Base-by-base conservation (phyloP, 2,888 invertebrate genomes). In the Eubasilissa splendida region DNA sequence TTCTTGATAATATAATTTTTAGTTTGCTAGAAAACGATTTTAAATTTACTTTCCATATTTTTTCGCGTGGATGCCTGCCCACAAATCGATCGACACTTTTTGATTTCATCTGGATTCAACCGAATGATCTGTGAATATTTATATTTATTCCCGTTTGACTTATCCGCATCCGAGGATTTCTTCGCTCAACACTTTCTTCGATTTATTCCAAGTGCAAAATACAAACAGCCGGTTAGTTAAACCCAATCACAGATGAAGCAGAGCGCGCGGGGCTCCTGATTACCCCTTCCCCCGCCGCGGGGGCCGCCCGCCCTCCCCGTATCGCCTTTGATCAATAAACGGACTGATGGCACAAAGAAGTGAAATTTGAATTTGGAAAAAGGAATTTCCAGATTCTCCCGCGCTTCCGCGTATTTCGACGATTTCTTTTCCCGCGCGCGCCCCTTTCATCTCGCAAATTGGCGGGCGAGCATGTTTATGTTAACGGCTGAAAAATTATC, bases 161-260 rank as follows among this genome's bases (percentile, higher is more conserved):
- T 60, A 3, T 42, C 31, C 63, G 31, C 66, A 53, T 42, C 76
- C 14, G 76, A 12, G n/a, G 65, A 63, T 52, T 63, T 53, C 52
- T 75, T 22, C 22, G 58, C 59, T 77, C 77, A 77, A 77, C 77
- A 77, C 77, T 77, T 77, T 77, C 66, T 42, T 52, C 42, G 66
- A 66, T 65, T 77, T 77, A 77, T 56, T 68, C 76, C 54, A 54
- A 74, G 80, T 79, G 82, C 79, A 80, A 82, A 82, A 82, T 76
- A 82, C 77, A 84, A 84, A 84, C 83, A 84, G 80, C 70, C 82
- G 84, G 84, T 84, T 84, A 84, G 84, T 84, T 84, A 85, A 73
- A 86, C 84, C 84, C 86, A 88, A 85, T 86, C 87, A 85, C 86
- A 88, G 85, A 91, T 90, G 77, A 92, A 90, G 85, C 91, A 91